Base-by-base conservation (phyloP, 2,888 invertebrate species). In the Acleris laterana region DNA sequence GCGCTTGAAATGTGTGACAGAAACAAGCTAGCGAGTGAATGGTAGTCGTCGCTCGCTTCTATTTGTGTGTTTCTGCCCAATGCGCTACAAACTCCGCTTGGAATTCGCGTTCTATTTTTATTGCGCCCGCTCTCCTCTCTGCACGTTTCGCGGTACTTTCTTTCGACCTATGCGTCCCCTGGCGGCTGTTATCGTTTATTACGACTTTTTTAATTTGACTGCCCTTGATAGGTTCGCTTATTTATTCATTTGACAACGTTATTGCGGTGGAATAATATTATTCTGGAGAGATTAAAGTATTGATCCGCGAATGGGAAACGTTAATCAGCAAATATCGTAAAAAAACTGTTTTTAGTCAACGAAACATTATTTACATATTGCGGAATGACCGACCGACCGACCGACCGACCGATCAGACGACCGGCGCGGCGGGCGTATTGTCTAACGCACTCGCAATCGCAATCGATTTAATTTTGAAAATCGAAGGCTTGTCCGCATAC, bases 151-250 rank as follows among this genome's bases (percentile, higher is more conserved):
- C 69, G 76, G 75, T 70, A 74, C 74, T 76, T 78, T 76, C 73
- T 75, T 74, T 74, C 74, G 75, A 74, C 72, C 77, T 70, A 74
- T 76, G 75, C 76, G 75, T 75, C 73, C 74, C 76, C 70, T 56
- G 74, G 72, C 68, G 72, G 72, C 75, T 75, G 75, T 78, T 74
- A 77, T 74, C 74, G 74, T 77, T 79, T 75, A 78, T 78, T 77
- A 76, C 74, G 71, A 72, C 71, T 74, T 73, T 74, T 76, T 75
- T 76, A 77, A 77, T 79, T 77, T 75, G 72, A 72, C 74, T 72
- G 70, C 71, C 70, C 68, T 68, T 69, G 70, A 72, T 72, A 72
- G 70, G 66, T 74, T 55, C n/a, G 61, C 48, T 64, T 60, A 64
- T 61, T 57, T 66, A 66, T 66, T 66, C 57, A 62, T 46, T 62